Evolutionary conservation across 2,797 vertebrate species (phyloP).

Genomic region (Gymnoscopelus microlampas): DNA sequence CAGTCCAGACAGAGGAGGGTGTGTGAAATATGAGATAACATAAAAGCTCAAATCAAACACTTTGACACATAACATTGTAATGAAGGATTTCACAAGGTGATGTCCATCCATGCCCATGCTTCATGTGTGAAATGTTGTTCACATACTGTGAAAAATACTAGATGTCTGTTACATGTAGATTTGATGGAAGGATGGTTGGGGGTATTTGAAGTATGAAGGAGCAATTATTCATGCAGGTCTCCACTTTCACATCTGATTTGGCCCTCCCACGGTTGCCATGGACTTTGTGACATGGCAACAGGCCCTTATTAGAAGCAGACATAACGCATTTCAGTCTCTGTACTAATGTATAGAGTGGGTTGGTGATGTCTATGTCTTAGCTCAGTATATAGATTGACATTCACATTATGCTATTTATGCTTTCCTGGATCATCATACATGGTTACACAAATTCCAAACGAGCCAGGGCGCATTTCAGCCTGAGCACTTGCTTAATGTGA

Average conservation of each 20-base stretch:
- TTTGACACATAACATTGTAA: neutral
- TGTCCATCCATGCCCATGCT: too few species aligned
- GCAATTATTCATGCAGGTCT: slow-evolving; percentile 45
- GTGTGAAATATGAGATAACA: too few species aligned
- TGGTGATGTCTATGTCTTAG: slow-evolving; percentile 46
- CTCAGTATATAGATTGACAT: slow-evolving; percentile 53
- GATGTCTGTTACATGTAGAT: slow-evolving; percentile 6
- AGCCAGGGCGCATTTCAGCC: slow-evolving; percentile 28
- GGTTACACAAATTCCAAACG: slow-evolving; percentile 38
- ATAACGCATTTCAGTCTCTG: slow-evolving; percentile 17
- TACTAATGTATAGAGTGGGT: neutral
- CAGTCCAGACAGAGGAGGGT: slow-evolving; percentile 23
- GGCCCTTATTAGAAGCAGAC: slow-evolving; percentile 22
- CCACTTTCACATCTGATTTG: slow-evolving; percentile 35
- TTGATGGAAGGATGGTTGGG: slow-evolving; percentile 10
- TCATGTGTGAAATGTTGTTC: neutral
- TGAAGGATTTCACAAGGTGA: neutral
- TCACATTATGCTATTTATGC: slow-evolving; percentile 38
- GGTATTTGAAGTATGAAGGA: slow-evolving; percentile 2
- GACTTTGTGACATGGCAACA: slow-evolving; percentile 56
- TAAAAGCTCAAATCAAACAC: too few species aligned
- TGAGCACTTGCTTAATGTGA: slow-evolving; percentile 37
- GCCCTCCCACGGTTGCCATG: slow-evolving; percentile 46
- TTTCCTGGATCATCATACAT: slow-evolving; percentile 43
- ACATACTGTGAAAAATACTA: neutral